phyloP scores from a whole-genome alignment of 1,140 invertebrate species.

The Mizuhopecten yessoensis region DNA sequence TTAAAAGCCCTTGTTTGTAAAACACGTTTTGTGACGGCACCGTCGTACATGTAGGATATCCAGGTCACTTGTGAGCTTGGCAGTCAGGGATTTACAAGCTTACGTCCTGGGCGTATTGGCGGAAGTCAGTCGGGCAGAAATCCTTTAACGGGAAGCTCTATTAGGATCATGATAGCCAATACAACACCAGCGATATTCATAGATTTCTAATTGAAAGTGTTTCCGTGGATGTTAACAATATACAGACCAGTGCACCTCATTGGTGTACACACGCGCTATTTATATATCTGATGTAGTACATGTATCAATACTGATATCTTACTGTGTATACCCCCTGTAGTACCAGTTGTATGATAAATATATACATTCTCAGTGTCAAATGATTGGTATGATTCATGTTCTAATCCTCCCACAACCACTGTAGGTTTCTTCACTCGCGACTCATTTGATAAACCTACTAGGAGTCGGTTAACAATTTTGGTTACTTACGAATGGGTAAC shows the following conservation, averaged over 20 bases:
- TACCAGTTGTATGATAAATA: no score
- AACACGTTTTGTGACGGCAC: background rate
- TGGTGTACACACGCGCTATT: background rate
- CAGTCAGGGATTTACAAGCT: constrained; percentile 12
- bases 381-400: no score
- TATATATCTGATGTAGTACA: background rate
- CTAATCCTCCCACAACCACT: no score
- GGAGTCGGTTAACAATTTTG: no score
- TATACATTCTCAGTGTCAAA: no score
- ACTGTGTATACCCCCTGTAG: no score
- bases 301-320: no score
- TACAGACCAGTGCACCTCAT: background rate
- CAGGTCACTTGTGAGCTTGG: background rate
- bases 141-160: background rate
- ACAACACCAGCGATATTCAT: background rate
- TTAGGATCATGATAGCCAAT: background rate
- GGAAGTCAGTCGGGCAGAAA: background rate
- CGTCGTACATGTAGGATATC: background rate
- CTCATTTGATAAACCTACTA: no score
- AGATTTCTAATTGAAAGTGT: background rate
- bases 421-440: no score
- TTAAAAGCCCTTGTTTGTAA: background rate
- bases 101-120: constrained; percentile 8
- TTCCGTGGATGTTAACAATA: background rate
- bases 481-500: no score